A percentile compares a stretch with the other conserved stretches of the same genome.
Conservation (phyloP, 2,888 invertebrate species). For the Archips crataeganus region DNA sequence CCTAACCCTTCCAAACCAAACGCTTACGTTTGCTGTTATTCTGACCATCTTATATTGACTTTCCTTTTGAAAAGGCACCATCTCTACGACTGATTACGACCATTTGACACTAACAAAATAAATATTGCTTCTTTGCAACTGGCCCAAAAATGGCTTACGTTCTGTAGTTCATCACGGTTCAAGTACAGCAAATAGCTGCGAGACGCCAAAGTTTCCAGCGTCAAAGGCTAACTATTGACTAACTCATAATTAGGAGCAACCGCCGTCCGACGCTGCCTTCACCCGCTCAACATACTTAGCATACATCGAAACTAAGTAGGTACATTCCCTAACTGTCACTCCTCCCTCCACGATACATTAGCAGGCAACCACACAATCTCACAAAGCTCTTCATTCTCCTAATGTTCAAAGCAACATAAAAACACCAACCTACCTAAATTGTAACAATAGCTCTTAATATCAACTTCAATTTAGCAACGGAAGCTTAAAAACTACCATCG, state of each 20-base stretch:
- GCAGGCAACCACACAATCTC: constrained; percentile 54
- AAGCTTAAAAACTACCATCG: constrained; percentile 78
- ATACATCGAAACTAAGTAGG: constrained; percentile 50
- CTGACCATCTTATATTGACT: too few relatives aligned
- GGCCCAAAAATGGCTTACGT: neutral
- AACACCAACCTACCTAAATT: constrained; percentile 56
- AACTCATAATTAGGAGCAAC: constrained; percentile 71
- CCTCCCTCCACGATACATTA: constrained; percentile 25
- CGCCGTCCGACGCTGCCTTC: constrained; percentile 52
- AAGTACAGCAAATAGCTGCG: constrained; percentile 56
- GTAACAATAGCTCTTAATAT: constrained; percentile 75
- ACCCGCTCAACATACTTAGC: constrained; percentile 43
- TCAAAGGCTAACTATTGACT: constrained; percentile 72
- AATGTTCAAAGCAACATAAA: constrained; percentile 56
- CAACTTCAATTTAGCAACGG: constrained; percentile 82
- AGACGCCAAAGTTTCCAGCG: constrained; percentile 59
- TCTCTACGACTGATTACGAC: too few relatives aligned
- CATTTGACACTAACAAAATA: neutral
- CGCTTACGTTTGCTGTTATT: too few relatives aligned
- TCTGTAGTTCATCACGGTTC: neutral
- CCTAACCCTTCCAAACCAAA: too few relatives aligned
- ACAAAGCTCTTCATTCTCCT: constrained; percentile 54
- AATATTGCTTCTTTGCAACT: neutral
- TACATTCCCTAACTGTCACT: constrained; percentile 41
- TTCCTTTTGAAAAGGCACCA: too few relatives aligned